Evolutionary conservation across 2,888 invertebrate genomes (phyloP).

Genomic region (Creontiades dilutus): DNA sequence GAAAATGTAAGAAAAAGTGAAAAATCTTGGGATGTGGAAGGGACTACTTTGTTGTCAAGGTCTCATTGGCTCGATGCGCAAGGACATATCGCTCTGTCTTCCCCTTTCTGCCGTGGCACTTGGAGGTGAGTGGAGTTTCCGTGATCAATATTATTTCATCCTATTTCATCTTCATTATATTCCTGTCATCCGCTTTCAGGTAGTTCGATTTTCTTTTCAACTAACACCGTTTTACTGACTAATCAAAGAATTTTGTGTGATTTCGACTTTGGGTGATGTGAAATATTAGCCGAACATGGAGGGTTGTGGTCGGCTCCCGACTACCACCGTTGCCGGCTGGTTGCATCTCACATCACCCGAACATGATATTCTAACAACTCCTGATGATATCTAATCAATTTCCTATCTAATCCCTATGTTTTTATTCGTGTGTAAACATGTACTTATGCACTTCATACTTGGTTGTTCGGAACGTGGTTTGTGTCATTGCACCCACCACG

Average conservation of each 20-base stretch:
- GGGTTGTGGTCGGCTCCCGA: conserved; percentile 52
- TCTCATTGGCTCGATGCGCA: conserved; percentile 75
- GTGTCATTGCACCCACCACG: conserved; percentile 52
- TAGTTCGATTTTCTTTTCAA: conserved; percentile 28
- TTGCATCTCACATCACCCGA: background rate
- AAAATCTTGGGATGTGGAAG: conserved; percentile 40
- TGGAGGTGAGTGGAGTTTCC: conserved; percentile 77
- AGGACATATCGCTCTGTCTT: conserved; percentile 76
- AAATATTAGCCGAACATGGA: conserved; percentile 44
- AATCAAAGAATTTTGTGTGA: background rate
- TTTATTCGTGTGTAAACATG: background rate
- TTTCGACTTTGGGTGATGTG: background rate
- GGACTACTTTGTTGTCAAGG: conserved; percentile 74
- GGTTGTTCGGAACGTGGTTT: background rate
- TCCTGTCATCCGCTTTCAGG: conserved; percentile 52
- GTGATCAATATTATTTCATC: conserved; percentile 71
- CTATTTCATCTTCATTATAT: conserved; percentile 60
- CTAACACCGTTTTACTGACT: background rate
- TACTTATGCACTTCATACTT: background rate
- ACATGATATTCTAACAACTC: background rate
- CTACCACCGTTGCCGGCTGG: conserved; percentile 51
- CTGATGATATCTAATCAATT: background rate
- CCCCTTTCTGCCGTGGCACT: conserved; percentile 78
- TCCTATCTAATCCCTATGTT: background rate
- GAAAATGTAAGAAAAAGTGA: background rate